Base-by-base conservation (phyloP, 1,140 invertebrate species). In the Chironomus tepperi region DNA sequence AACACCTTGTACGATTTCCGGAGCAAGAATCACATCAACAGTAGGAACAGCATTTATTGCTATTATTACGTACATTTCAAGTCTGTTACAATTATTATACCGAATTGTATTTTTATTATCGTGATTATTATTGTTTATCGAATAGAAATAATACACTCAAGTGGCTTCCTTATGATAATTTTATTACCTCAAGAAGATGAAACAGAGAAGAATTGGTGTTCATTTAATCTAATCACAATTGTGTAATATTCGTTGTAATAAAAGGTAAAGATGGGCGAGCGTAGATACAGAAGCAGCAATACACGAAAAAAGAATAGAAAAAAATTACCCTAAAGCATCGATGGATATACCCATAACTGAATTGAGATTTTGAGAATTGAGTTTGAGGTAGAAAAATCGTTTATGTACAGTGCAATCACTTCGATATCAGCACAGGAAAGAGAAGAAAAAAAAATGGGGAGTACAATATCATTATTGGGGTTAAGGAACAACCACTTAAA, bases 21-120 rank as follows among this genome's bases (percentile, higher is more conserved):
- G 24, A 5, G 5, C 24, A 34, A 34, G 5, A 34, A 34, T 10
- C 0, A 57, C n/a, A 57, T 57, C n/a, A 47, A 57, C n/a, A 57
- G 12, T 57, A n/a, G n/a, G 10, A 57, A 57, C 47, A 57, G n/a
- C 47, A 57, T n/a, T 5, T n/a, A n/a, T n/a, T n/a, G n/a, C n/a
- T 57, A 12, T 57, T 15, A 57, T 15, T 57, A 57, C 47, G n/a
- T 15, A 57, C 43, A 47, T 10, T 57, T 5, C 24, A 34, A 34
- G 24, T 34, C n/a, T 34, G 24, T 34, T 34, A 34, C 24, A 34
- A 34, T 34, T 34, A 34, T 34, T 34, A 5, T n/a, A n/a, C n/a
- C n/a, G n/a, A 47, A 47, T 57, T n/a, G n/a, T n/a, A 57, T n/a
- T 57, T 57, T 57, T 57, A 57, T n/a, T 57, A 15, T 57, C n/a